Evolutionary conservation across 1,140 invertebrate genomes (phyloP), one percentile per base, ranked within the genome.

Genomic region (Drosophila parvula): DNA sequence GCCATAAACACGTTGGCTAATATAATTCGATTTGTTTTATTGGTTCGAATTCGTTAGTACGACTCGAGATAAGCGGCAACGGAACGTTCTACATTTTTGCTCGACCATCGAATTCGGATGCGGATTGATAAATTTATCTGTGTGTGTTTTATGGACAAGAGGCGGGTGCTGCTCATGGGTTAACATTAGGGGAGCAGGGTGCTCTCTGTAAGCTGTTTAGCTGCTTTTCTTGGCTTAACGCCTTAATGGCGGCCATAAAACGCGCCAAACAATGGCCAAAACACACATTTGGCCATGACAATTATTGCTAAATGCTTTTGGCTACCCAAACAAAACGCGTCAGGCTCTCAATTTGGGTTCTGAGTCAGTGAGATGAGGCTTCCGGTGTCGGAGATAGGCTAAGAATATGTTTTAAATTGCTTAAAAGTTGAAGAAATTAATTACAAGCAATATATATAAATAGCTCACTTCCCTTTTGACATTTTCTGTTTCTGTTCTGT

Each of bases 221-320:
- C 41, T 27, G 34, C 30, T 51, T 22, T 36, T 32, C 14, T 58
- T 62, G 62, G 45, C 43, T 51, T 64, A 74, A 64, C 45, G 47
- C 47, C 68, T 65, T 82, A 62, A 69, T 65, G 75, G 51, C 22
- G 47, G 36, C 41, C 60, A 81, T 84, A 74, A 84, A 84, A 68
- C 12, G 48, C 44, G 59, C 50, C 64, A 64, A 73, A 84, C 76
- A 83, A 84, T 83, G 56, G 61, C 50, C 56, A 62, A 82, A 75
- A 55, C 55, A 62, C 56, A 58, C 56, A 74, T 28, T 56, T 30
- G 48, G 57, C 63, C 57, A 74, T 81, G 74, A 77, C 78, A 81
- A 86, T 81, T 68, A 86, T 85, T 76, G 79, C 70, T 85, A 82
- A 85, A 85, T 85, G 82, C 63, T 85, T 80, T 84, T 61, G 74